Percentiles rank a stretch among this genome's conserved stretches.
phyloP scores from a whole-genome alignment of 2,888 invertebrate species.

The Amiota minor region DNA sequence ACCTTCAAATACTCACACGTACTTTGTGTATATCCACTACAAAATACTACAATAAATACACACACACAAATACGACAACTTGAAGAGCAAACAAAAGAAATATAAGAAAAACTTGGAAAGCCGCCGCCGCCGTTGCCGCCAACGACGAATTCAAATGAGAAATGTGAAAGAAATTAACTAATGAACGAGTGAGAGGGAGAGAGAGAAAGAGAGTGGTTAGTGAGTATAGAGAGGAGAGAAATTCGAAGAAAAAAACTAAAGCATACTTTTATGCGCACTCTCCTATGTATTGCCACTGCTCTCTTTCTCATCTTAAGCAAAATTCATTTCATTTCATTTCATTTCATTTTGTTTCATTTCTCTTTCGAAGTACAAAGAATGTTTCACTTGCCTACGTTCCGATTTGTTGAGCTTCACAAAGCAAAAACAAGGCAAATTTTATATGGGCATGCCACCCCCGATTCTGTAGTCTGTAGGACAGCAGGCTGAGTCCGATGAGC shows the following conservation, averaged over 20 bases:
- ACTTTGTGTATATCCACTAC: background rate
- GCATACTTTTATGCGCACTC: background rate
- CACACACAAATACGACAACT: background rate
- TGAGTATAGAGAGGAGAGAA: too few species aligned
- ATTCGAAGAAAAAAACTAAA: too few species aligned
- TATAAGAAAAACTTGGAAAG: background rate
- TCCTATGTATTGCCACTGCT: background rate
- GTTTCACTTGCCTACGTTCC: background rate
- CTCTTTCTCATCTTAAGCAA: constrained; percentile 1
- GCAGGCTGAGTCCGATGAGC: background rate
- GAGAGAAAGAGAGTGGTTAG: too few species aligned
- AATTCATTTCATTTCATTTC: background rate
- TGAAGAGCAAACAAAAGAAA: constrained; percentile 6
- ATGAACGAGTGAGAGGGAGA: background rate
- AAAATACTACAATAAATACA: constrained; percentile 12
- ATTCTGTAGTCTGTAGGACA: constrained; percentile 26
- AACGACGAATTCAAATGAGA: background rate
- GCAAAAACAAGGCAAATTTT: constrained; percentile 37
- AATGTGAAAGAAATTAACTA: background rate
- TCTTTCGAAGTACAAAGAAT: too few species aligned
- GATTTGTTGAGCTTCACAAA: background rate
- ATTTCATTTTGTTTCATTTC: background rate
- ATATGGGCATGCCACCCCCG: constrained; percentile 64
- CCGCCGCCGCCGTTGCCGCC: background rate
- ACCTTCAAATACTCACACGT: constrained; percentile 23